Evolutionary conservation across 2,113 vertebrate species (phyloP).

Genomic region (Elephantulus edwardii): DNA sequence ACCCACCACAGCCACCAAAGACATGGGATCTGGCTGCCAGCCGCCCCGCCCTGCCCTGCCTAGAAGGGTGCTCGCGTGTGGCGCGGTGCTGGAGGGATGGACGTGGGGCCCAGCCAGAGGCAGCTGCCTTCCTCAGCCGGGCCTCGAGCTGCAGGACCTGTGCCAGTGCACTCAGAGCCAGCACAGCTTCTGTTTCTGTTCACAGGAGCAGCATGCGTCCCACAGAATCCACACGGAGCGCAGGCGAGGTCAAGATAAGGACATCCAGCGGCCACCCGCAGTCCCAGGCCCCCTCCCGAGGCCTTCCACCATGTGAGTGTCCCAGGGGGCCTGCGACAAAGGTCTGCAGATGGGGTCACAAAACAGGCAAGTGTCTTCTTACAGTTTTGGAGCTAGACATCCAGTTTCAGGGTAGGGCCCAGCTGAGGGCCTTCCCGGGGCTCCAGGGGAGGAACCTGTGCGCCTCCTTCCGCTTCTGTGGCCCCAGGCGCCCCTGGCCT

Average conservation of each 20-base stretch:
- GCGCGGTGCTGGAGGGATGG: neutral
- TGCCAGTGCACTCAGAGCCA: neutral
- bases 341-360: neutral
- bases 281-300: no score
- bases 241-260: neutral
- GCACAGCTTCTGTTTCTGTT: neutral
- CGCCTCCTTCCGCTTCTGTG: no score
- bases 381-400: no score
- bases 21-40: neutral
- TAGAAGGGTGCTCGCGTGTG: neutral
- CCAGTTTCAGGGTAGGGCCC: no score
- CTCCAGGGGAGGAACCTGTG: no score
- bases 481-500: no score
- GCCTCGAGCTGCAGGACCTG: neutral
- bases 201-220: neutral
- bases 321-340: fast-evolving
- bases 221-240: fast-evolving
- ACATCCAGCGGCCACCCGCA: fast-evolving
- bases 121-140: no score
- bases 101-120: neutral
- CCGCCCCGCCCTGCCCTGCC: neutral
- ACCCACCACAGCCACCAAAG: neutral
- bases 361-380: neutral
- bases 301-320: neutral
- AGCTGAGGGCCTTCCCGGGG: no score